A percentile compares a stretch with the other conserved stretches of the same genome.
phyloP scores from a whole-genome alignment of 2,888 invertebrate genomes.

The Parascotia fuliginaria region DNA sequence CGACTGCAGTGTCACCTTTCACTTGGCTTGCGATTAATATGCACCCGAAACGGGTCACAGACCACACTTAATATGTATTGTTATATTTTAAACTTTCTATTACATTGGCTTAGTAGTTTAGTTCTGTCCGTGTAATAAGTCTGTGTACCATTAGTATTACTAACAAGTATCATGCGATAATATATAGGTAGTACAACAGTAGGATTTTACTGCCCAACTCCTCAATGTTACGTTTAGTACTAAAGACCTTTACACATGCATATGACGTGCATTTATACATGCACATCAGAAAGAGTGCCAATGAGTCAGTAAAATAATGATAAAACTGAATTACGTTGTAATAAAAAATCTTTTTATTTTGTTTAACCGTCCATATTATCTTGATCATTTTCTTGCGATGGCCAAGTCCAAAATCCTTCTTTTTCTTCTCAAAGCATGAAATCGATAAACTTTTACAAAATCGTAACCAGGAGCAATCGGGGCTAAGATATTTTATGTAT shows the following conservation, averaged over 20 bases:
- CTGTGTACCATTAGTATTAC: conserved; percentile 7
- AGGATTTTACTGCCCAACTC: no score
- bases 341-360: no score
- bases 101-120: conserved; percentile 5
- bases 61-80: conserved; percentile 12
- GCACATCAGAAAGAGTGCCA: no score
- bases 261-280: no score
- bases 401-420: conserved; percentile 11
- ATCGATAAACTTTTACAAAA: neutral
- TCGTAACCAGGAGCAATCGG: neutral
- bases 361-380: no score
- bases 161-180: neutral
- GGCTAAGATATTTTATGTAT: neutral
- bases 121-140: conserved; percentile 5
- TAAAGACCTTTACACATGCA: no score
- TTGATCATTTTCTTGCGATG: no score
- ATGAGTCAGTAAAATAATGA: no score
- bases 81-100: conserved; percentile 14
- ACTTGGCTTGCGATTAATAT: conserved; percentile 64
- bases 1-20: conserved; percentile 62
- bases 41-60: conserved; percentile 25
- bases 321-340: no score
- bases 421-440: neutral
- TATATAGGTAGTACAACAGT: neutral
- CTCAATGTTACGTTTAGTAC: no score